phyloP scores from a whole-genome alignment of 35 echinoderm and acorn worm species.

The Lytechinus variegatus region DNA sequence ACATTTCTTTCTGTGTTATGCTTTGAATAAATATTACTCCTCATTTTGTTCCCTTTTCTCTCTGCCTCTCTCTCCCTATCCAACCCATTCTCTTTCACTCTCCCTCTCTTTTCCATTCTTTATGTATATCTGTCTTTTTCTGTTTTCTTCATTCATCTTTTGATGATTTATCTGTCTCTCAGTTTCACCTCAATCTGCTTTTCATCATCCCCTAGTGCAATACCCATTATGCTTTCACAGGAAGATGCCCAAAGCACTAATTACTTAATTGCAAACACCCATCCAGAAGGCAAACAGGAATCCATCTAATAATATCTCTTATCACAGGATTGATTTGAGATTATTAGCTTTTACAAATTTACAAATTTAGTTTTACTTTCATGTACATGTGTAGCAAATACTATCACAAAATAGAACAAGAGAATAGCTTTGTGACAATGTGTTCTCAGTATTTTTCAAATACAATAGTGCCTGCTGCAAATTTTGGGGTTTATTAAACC shows the following conservation, averaged over 20 bases:
- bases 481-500: too few relatives aligned
- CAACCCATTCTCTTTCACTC: background rate
- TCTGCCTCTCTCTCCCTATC: background rate
- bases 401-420: too few relatives aligned
- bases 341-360: too few relatives aligned
- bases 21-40: too few relatives aligned
- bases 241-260: background rate
- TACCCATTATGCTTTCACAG: background rate
- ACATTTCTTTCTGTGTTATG: too few relatives aligned
- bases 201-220: background rate
- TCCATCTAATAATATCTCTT: background rate
- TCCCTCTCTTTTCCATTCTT: background rate
- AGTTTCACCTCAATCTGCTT: background rate
- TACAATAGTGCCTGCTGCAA: too few relatives aligned
- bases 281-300: background rate
- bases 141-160: background rate
- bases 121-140: background rate
- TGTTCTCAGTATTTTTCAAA: too few relatives aligned
- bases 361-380: too few relatives aligned
- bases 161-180: background rate
- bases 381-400: too few relatives aligned
- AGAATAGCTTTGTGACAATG: too few relatives aligned
- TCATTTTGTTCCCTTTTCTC: background rate
- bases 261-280: background rate
- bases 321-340: too few relatives aligned